A percentile compares a stretch with the other conserved stretches of the same genome.
Evolutionary conservation across 2,113 vertebrate genomes (phyloP).

Genomic region (Zosterops pallidus): DNA sequence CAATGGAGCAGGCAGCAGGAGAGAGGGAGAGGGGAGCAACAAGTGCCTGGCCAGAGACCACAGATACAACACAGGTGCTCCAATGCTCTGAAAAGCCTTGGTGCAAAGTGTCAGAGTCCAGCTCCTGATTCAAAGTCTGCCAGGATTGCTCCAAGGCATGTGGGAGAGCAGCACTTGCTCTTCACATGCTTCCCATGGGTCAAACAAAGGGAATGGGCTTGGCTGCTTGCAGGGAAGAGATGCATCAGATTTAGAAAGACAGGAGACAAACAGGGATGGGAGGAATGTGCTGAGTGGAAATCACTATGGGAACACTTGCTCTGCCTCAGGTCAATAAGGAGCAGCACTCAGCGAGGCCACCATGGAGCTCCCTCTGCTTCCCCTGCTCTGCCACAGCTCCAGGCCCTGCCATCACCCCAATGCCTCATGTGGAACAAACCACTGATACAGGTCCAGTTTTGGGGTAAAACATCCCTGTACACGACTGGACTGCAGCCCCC

Average conservation of each 20-base stretch:
- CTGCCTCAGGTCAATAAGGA: neutral
- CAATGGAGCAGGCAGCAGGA: neutral
- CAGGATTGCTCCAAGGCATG: neutral
- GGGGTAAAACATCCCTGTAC: neutral
- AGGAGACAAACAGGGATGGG: neutral
- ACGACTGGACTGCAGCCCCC: neutral
- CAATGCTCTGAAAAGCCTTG: neutral
- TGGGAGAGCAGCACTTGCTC: neutral
- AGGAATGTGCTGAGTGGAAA: neutral
- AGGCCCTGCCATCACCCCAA: neutral
- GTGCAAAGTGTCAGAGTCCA: neutral
- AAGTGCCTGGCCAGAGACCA: neutral
- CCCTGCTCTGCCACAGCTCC: neutral
- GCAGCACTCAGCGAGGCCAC: neutral
- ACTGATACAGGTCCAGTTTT: neutral
- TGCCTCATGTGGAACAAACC: rapidly evolving
- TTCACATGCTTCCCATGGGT: rapidly evolving
- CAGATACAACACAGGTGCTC: neutral
- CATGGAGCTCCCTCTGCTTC: neutral
- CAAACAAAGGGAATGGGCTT: neutral
- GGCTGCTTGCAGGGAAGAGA: neutral
- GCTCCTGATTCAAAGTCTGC: neutral
- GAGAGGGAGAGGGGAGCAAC: neutral
- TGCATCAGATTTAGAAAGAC: neutral
- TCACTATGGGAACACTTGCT: neutral